Evolutionary conservation across 2,113 vertebrate species (phyloP), one percentile per base, ranked within the genome.

Genomic region (Mola mola): DNA sequence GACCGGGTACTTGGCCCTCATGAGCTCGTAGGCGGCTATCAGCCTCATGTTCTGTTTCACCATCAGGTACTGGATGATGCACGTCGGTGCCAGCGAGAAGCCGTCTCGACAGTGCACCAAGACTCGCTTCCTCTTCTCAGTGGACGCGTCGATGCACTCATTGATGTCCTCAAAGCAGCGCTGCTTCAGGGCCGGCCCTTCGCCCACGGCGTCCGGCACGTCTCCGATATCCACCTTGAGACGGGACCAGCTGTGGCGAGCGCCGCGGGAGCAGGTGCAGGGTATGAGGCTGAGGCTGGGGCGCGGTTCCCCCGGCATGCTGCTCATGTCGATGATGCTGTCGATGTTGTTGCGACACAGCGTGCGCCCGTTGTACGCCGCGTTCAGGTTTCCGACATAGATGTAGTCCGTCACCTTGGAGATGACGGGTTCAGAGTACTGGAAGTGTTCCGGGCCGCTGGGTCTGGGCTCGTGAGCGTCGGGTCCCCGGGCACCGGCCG

Each of bases 91-190:
- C 55, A 93, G 86, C 1, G 90, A 94, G 57, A 89, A 93, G 4
- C 91, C 93, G 42, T 93, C 91, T 0, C 91, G 86, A 40, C 93
- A 94, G 78, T 92, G 92, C n/a, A 94, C 89, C 63, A 94, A 75
- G 6, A 93, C 90, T 5, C 87, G 83, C 63, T 93, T 93, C 74
- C 90, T 86, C 65, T 94, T 93, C 66, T 90, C 92, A 0, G 77
- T 72, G 0, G 58, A 94, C 44, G 91, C 91, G n/a, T 91, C 38
- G 0, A 93, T 93, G 81, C 92, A 93, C 51, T 90, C 87, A 2
- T 93, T 94, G 79, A 92, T 93, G 82, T 92, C 90, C 68, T 86
- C 75, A 4, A 94, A 93, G 85, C 86, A 92, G 17, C 84, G 89
- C 13, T 91, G 88, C 47, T 87, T 88, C 15, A 90, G 77, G 9